Evolutionary conservation across 2,113 vertebrate species (phyloP), one percentile per base, ranked within the genome.

Genomic region (Lipophrys pholis): DNA sequence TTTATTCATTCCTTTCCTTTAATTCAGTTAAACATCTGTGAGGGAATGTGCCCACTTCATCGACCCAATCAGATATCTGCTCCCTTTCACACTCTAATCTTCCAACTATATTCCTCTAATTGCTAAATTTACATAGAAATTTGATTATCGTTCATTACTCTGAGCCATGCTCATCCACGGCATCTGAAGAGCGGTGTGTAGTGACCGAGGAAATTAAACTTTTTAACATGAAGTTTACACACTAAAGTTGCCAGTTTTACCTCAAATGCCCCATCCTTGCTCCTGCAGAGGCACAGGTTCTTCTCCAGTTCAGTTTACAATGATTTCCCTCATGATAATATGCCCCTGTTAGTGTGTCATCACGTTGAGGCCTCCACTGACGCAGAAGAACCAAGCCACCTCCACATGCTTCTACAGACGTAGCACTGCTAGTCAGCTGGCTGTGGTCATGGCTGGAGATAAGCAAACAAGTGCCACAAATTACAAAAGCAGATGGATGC

Each of bases 11-110:
- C 49, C 14, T 10, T 42, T 56, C 49, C 16, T 70, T 43, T 66
- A 12, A 65, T 54, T 60, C 8, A 51, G n/a, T 58, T 6, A 48
- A 67, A 66, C 70, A 61, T 75, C 70, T 65, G 54, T n/a, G 54
- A 65, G 42, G 50, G 21, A 55, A 39, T 45, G 35, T 41, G 39
- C 11, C 16, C 60, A 10, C 45, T 56, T 56, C 30, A 75, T 76
- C 0, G 14, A 30, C 56, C 45, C 58, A 11, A 58, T 59, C 50
- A 55, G 38, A 46, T 69, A 36, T 6, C 11, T 5, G 0, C 39
- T 42, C 15, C 11, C 15, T 17, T 35, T 61, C 40, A 11, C 21
- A 14, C 15, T 40, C 5, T 58, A 21, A 62, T 58, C n/a, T 42
- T 42, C 36, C 30, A 17, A 39, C 48, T 53, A 45, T 1, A 73